Evolutionary conservation across 2,797 vertebrate species (phyloP).

Genomic region (Leuciscus waleckii): DNA sequence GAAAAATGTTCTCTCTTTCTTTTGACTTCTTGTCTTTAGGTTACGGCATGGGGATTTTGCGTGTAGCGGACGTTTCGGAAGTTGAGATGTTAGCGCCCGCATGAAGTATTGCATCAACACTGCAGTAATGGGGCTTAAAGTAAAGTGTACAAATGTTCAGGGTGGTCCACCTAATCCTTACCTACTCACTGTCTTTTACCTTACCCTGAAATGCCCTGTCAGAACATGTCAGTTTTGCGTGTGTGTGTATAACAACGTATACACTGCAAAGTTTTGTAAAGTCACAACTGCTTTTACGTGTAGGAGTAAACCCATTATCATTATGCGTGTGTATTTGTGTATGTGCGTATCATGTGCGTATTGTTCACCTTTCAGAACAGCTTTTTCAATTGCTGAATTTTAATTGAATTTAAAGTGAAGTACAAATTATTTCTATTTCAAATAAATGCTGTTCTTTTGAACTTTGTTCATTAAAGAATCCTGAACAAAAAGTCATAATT

Average conservation of each 20-base stretch:
- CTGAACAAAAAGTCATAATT: neutral
- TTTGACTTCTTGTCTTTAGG: conserved; percentile 24
- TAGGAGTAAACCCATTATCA: neutral
- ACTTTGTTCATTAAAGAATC: no score
- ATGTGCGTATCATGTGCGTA: no score
- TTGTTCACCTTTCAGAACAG: neutral
- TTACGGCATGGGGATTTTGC: neutral
- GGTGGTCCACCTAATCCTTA: conserved; percentile 51
- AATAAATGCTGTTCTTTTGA: neutral
- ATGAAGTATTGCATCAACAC: conserved; percentile 15
- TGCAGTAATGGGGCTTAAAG: conserved; percentile 7
- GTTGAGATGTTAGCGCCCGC: neutral
- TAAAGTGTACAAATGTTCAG: conserved; percentile 32
- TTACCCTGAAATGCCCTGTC: conserved; percentile 55
- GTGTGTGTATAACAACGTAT: conserved; percentile 16
- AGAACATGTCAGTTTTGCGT: conserved; percentile 50
- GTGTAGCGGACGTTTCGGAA: neutral
- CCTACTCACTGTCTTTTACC: conserved; percentile 39
- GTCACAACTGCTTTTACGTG: neutral
- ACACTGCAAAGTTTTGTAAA: neutral
- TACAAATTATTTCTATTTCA: neutral
- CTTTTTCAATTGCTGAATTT: no score
- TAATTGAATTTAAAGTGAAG: neutral
- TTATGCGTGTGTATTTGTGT: neutral
- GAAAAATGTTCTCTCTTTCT: conserved; percentile 3